Base-by-base conservation (phyloP, 2,113 vertebrate genomes). In the Neogale vison region DNA sequence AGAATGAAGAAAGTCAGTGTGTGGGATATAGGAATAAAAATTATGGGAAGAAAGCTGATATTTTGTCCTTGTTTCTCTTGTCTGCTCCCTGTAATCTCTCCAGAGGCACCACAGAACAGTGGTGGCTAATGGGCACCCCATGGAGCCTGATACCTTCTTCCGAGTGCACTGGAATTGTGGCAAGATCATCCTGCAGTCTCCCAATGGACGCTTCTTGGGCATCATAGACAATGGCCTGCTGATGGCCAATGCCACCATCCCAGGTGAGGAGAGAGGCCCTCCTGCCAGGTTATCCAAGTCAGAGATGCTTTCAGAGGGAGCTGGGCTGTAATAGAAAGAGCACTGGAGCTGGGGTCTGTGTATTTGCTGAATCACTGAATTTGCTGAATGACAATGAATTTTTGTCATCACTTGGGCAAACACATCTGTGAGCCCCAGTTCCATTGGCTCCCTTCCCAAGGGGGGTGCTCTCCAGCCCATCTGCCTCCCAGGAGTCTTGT, bases 101-200 rank as follows among this genome's bases (percentile, higher is more conserved):
- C 94, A 98, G 98, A 97, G 98, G 42, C 69, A 24, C 39, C 96
- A 97, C 24, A 93, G 42, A 74, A n/a, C 42, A 1, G 65, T 98
- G 26, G 34, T 97, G 39, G 98, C 98, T 42, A 76, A 98, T 2
- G 98, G 98, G 20, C 84, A 93, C 21, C 59, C 76, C 1, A 3
- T 90, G 87, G 98, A 98, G 67, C n/a, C 97, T 9, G 93, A 96
- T 6, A 98, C 98, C 39, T 90, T 95, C 57, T 98, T 98, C 96
- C 95, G 26, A 0, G 42, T 96, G 29, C 94, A 93, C 36, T 98
- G 98, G 98, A 97, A 96, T 12, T 96, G 92, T 45, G 98, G 98
- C 84, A 98, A 47, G 71, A 88, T 98, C 93, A 80, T 93, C 63
- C 95, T 98, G 42, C 98, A 97, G 91, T 97, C 98, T 50, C 39